A percentile compares a stretch with the other conserved stretches of the same genome.
Conservation (phyloP, 2,113 vertebrate genomes). For the Nycticorax nycticorax region DNA sequence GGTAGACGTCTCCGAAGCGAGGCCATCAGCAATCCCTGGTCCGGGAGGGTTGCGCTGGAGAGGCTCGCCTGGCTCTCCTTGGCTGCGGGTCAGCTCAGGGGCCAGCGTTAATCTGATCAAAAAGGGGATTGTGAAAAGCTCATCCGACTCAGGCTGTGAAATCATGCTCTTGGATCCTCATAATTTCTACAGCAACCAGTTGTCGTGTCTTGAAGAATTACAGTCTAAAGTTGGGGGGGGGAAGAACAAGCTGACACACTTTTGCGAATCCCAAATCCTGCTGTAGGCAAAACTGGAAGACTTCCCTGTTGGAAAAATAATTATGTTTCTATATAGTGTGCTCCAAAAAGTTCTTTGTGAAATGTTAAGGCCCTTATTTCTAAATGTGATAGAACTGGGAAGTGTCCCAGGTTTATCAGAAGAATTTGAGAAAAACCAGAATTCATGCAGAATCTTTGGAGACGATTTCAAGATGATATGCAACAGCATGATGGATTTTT, state of each 20-base stretch:
- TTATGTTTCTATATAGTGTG: background rate
- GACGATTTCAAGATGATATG: background rate
- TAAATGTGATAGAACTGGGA: background rate
- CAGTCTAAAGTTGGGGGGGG: fast-evolving
- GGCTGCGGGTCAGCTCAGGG: background rate
- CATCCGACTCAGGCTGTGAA: conserved; percentile 23
- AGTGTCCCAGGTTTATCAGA: background rate
- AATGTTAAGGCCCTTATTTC: background rate
- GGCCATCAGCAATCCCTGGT: background rate
- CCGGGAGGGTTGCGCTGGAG: background rate
- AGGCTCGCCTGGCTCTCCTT: background rate
- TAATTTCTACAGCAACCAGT: background rate
- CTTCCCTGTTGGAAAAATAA: background rate
- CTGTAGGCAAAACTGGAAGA: background rate
- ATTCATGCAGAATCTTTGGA: background rate
- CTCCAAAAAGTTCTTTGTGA: background rate
- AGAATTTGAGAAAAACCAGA: background rate
- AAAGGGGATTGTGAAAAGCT: conserved; percentile 34
- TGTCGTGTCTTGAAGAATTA: background rate
- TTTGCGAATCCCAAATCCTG: background rate
- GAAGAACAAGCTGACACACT: background rate
- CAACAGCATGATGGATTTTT: conserved; percentile 13
- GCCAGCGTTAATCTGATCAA: conserved; percentile 9
- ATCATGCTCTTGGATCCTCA: background rate
- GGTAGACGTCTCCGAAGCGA: background rate